Percentiles rank a stretch among this genome's conserved stretches.
Evolutionary conservation across 2,888 invertebrate species (phyloP).

Genomic region (Eulithis prunata): DNA sequence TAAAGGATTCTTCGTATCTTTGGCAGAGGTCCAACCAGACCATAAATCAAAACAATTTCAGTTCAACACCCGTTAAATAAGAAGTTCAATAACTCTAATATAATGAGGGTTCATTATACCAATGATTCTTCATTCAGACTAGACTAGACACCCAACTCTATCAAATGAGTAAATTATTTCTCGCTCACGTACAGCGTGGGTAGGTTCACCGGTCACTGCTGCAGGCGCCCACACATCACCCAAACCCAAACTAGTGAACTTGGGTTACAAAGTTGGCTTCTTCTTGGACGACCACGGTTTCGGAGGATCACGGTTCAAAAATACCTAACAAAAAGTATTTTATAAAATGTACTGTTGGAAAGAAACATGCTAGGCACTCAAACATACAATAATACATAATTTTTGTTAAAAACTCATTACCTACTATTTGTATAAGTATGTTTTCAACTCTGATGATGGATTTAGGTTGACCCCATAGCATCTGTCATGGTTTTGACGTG

Average conservation of each 20-base stretch:
- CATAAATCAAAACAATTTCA: background rate
- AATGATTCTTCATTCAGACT: constrained; percentile 20
- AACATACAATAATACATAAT: too few relatives aligned
- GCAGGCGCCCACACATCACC: constrained; percentile 32
- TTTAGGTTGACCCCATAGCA: too few relatives aligned
- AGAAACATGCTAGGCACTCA: too few relatives aligned
- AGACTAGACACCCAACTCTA: constrained; percentile 23
- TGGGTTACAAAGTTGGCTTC: background rate
- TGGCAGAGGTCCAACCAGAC: constrained; percentile 2
- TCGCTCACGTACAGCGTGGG: constrained; percentile 37
- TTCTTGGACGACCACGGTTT: too few relatives aligned
- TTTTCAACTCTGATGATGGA: too few relatives aligned
- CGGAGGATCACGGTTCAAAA: too few relatives aligned
- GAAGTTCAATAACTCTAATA: constrained; percentile 24
- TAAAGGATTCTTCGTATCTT: background rate
- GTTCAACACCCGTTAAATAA: constrained; percentile 12
- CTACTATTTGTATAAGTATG: too few relatives aligned
- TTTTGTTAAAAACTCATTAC: too few relatives aligned
- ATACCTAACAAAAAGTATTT: too few relatives aligned
- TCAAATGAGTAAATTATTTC: constrained; percentile 29
- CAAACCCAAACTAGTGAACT: constrained; percentile 25
- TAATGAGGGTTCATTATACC: constrained; percentile 25
- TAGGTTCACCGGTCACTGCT: constrained; percentile 34
- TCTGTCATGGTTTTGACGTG: too few relatives aligned
- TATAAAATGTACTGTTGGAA: too few relatives aligned